Evolutionary conservation across 2,797 vertebrate genomes (phyloP), one percentile per base, ranked within the genome.

Genomic region (Pangasius mekongensis): DNA sequence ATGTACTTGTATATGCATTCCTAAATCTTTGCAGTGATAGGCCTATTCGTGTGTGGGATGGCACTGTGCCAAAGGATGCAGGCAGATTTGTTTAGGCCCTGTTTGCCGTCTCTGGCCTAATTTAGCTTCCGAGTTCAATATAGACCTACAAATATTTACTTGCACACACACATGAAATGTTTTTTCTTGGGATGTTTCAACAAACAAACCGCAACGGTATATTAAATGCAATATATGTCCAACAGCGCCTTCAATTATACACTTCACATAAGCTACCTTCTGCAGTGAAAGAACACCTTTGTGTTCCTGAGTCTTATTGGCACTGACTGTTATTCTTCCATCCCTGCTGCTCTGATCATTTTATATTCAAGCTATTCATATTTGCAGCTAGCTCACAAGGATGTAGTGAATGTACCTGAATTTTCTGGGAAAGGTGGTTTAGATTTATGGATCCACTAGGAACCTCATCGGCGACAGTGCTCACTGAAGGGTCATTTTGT

Each of bases 171-270:
- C 92, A 92, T 94, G 94, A 92, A 92, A 89, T 93, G 92, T 95
- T 93, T 96, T 96, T 96, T 94, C 95, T 89, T 89, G 90, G 93
- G 91, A 91, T 93, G 94, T 94, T 95, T 93, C 22, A 90, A 94
- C 94, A 95, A 95, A 95, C 95, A 95, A 95, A 95, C 95, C 94
- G 92, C 95, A 95, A 94, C 93, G 94, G 92, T 95, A 94, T 93
- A 92, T 91, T 94, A 94, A 95, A 95, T 93, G 94, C 93, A 94
- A 94, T 95, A 94, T 94, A 96, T 95, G 94, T 95, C 94, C 94
- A 96, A 96, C 94, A 96, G 93, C 94, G 92, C 86, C 76, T 91
- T 93, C 94, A 96, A 96, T 96, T 95, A 95, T 95, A 92, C 89
- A 94, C 94, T 94, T 95, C 91, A 92, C 93, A 94, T 94, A 93